Evolutionary conservation across 2,888 invertebrate species (phyloP), one percentile per base, ranked within the genome.

Genomic region (Agrilus biguttatus): DNA sequence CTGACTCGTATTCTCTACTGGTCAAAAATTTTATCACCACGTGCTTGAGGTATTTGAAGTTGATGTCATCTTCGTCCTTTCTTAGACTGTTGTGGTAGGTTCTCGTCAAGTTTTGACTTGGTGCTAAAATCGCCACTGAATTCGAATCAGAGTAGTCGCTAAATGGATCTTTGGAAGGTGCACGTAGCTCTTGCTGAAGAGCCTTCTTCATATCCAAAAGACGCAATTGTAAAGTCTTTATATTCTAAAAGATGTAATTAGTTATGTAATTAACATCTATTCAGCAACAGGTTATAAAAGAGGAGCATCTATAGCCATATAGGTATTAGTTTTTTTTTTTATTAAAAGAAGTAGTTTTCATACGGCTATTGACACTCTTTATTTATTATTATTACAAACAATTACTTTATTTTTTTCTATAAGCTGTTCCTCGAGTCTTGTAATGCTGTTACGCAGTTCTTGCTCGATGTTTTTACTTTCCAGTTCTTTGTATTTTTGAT

Each of bases 1-100:
- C 75, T 35, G 92, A 91, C 73, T 92, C 80, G 32, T 80, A 73
- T 66, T 92, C 92, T 48, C 87, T 74, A 60, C 87, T 83, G 0
- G 92, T 92, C 56, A 93, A 74, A 67, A 93, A 93, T 61, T 91
- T 89, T 3, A 93, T 81, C 48, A 93, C 79, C 49, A 93, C 93
- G 68, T 93, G 91, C 60, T 91, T 92, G 45, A 93, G 71, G 64
- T 93, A 93, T 61, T 79, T 78, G 59, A 85, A 83, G 67, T 84
- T 87, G 39, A 86, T 78, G 56, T 85, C 83, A 46, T 80, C 76
- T 53, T 72, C 72, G 48, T 65, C 65, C 42, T 62, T 58, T 39
- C 53, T 53, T 41, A 61, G 66, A 36, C 53, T 60, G 39, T 59
- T 58, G 37, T 63, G 65, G 49, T 66, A 61, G 55, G 62, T 60